Evolutionary conservation across 1,140 invertebrate genomes (phyloP), one percentile per base, ranked within the genome.

Genomic region (Archegozetes longisetosus): DNA sequence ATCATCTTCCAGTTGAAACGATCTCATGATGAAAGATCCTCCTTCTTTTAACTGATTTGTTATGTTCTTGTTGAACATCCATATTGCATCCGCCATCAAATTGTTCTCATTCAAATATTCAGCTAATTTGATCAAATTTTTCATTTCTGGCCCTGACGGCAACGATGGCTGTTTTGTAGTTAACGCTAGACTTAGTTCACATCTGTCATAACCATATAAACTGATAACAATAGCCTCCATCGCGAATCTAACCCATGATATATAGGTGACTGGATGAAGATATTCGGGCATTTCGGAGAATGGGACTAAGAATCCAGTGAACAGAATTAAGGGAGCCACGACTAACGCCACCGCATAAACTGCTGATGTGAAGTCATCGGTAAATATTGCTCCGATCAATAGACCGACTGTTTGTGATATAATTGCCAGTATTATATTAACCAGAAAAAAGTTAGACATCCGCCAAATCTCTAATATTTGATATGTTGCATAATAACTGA

Each of bases 141-240:
- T 55, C 17, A 32, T 59, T 29, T 53, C 3, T 24, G 20, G 47
- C 24, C 17, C 55, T 32, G 20, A 25, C 53, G 0, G 24, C 14
- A 6, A 23, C 2, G 2, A 12, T 22, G 12, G 51, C 14, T 1
- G 24, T 24, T 14, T 14, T 22, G 13, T 26, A 4, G n/a, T 32
- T 20, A 0, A 25, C 14, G 6, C 23, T n/a, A n/a, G n/a, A n/a
- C n/a, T n/a, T n/a, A n/a, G n/a, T n/a, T n/a, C n/a, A 29, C 68
- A 69, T 48, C 90, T 77, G 67, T 86, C 80, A 69, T 84, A 84
- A n/a, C 89, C 88, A 70, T 93, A 94, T 26, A 93, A 85, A 9
- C 86, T 82, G 29, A 92, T 80, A 77, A 94, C 83, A 9, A 85
- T 81, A 3, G 88, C 86, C 75, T 94, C 88, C 73, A 92, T 94